Conservation (phyloP, 2,113 vertebrate genomes). For the Beaufortia kweichowensis region DNA sequence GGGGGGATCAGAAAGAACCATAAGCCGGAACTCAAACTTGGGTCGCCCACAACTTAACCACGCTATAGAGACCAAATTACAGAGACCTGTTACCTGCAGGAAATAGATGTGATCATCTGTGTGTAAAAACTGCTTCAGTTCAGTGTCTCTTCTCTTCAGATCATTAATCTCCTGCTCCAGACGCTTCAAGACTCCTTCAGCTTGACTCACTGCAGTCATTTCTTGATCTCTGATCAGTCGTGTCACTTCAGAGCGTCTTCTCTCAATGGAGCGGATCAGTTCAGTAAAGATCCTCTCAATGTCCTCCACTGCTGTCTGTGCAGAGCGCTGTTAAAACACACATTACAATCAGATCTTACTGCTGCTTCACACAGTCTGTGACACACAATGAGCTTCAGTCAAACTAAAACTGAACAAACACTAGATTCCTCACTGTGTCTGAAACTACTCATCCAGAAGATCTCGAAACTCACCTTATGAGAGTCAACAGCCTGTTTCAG, state of each 20-base stretch:
- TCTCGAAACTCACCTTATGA: not conserved
- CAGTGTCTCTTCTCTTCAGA: not conserved
- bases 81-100: not conserved
- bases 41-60: too few relatives aligned
- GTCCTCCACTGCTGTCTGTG: constrained; percentile 40
- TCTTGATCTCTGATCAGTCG: not conserved
- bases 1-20: too few relatives aligned
- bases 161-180: not conserved
- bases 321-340: constrained; percentile 36
- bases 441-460: not conserved
- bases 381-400: not conserved
- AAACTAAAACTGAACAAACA: not conserved
- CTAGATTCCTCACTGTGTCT: not conserved
- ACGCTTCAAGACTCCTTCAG: not conserved
- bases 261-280: constrained; percentile 43
- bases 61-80: too few relatives aligned
- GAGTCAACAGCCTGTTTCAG: not conserved
- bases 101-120: not conserved
- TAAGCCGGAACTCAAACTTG: too few relatives aligned
- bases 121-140: not conserved
- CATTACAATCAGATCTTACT: not conserved
- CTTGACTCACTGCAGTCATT: not conserved
- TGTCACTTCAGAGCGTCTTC: constrained; percentile 28
- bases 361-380: not conserved
- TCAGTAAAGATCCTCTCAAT: constrained; percentile 49